Percentiles rank a stretch among this genome's conserved stretches.
These are phyloP conservation scores for Pomacea maculata DNA, from an alignment of 1,140 invertebrate species.

Conservation along the genomic window DNA sequence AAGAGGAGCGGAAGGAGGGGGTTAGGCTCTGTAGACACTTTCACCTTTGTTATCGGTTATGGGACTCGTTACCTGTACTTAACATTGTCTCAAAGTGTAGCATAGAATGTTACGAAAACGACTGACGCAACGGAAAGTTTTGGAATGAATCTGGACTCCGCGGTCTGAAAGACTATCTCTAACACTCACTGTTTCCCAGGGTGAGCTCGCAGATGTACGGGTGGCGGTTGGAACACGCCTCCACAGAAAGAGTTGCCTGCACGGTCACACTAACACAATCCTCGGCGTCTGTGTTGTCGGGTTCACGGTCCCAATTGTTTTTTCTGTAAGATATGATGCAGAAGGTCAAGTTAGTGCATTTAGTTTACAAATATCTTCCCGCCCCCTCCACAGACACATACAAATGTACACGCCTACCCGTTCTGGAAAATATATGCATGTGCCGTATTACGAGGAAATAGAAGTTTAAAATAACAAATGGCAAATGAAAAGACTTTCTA, in stretches of 20 bases:
- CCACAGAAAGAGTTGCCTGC: conserved; percentile 33
- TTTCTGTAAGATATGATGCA: not conserved
- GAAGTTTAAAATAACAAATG: not conserved
- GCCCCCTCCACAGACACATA: not conserved
- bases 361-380: no score
- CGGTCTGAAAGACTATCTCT: not conserved
- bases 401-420: not conserved
- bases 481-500: not conserved
- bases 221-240: conserved; percentile 30
- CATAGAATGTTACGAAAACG: no score
- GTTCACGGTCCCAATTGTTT: conserved; percentile 39
- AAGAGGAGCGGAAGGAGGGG: no score
- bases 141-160: no score
- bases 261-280: conserved; percentile 38
- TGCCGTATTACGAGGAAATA: not conserved
- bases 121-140: no score
- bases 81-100: no score
- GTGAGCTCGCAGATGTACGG: conserved; percentile 38
- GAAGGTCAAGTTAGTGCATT: no score
- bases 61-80: no score
- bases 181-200: not conserved
- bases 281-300: conserved; percentile 40
- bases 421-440: not conserved
- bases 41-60: no score
- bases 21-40: no score